These are phyloP conservation scores for Aplysina aerophoba DNA, from an alignment of 37 sponge, comb jelly and placozoan species.

Conservation along the genomic window DNA sequence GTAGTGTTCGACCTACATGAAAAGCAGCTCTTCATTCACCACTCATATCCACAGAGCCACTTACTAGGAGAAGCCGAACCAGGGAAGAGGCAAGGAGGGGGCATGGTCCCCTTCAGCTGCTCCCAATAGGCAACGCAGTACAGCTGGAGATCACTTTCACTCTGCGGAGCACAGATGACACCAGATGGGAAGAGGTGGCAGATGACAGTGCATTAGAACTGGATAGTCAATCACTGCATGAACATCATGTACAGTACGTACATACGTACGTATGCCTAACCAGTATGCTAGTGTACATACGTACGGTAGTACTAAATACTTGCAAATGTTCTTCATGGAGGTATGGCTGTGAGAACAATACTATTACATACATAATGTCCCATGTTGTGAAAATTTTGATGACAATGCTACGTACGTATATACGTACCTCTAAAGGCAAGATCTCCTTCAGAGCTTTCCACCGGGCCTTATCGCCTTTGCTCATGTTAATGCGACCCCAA, in stretches of 20 bases:
- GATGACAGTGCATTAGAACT: background rate
- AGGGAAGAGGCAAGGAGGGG: constrained; percentile 16
- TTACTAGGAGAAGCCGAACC: background rate
- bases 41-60: background rate
- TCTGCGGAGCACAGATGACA: constrained; percentile 29
- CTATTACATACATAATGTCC: no score
- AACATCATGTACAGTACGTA: no score
- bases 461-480: background rate
- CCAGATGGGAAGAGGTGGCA: background rate
- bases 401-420: no score
- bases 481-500: background rate
- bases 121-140: constrained; percentile 81
- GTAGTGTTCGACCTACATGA: no score
- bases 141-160: constrained; percentile 50
- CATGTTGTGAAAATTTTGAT: no score
- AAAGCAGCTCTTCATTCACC: no score
- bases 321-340: no score
- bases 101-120: constrained; percentile 60
- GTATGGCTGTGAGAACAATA: no score
- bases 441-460: constrained; percentile 7
- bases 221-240: background rate
- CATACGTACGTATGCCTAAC: no score
- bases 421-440: background rate
- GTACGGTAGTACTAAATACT: no score
- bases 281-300: no score